Conservation (phyloP, 2,888 invertebrate genomes). For the Pollenia amentaria region DNA sequence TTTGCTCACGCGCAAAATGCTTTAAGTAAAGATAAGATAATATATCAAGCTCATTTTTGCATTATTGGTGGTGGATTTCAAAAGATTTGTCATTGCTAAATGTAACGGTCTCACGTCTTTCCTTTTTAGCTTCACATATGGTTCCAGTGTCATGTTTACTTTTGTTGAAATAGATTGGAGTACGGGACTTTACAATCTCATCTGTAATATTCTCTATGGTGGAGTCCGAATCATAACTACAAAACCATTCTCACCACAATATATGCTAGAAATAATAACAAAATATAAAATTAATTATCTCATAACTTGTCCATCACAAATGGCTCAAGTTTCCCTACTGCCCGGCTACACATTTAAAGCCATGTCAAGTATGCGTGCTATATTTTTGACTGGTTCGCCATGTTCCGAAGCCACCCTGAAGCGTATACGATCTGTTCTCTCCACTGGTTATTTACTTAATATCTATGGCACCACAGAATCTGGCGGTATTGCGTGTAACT, state of each 20-base stretch:
- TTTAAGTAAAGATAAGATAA: too few species aligned
- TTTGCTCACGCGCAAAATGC: too few species aligned
- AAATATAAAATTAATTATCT: slow-evolving; percentile 78
- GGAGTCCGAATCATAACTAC: slow-evolving; percentile 77
- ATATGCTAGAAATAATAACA: slow-evolving; percentile 76
- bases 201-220: slow-evolving; percentile 72
- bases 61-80: too few species aligned
- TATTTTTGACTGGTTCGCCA: slow-evolving; percentile 53
- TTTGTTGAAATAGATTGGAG: slow-evolving; percentile 76
- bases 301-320: slow-evolving; percentile 74
- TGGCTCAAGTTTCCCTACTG: too few species aligned
- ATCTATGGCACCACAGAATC: slow-evolving; percentile 80
- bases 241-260: slow-evolving; percentile 75
- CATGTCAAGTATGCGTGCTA: too few species aligned
- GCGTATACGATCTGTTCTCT: slow-evolving; percentile 39
- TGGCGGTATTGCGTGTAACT: slow-evolving; percentile 71
- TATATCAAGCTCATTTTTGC: too few species aligned
- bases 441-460: slow-evolving; percentile 65
- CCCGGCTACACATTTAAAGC: too few species aligned
- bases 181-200: slow-evolving; percentile 75
- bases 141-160: too few species aligned
- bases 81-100: too few species aligned
- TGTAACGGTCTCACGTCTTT: too few species aligned
- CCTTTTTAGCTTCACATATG: too few species aligned
- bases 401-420: slow-evolving; percentile 70